A percentile compares a stretch with the other conserved stretches of the same genome.
These are phyloP conservation scores for Melanotaenia parkinsoni DNA, from an alignment of 2,797 vertebrate genomes.

Conservation along the genomic window DNA sequence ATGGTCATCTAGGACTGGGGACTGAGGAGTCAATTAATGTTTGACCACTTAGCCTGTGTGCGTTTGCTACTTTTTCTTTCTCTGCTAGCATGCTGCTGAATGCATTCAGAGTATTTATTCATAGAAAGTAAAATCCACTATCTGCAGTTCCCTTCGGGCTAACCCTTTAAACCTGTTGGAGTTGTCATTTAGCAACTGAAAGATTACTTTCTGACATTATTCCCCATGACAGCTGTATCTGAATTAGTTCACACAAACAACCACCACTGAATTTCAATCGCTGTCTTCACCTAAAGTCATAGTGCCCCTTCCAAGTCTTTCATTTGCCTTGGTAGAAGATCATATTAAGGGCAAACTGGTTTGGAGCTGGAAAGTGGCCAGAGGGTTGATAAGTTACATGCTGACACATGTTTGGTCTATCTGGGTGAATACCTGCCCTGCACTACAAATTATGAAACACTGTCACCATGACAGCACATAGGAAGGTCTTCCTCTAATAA, in stretches of 20 bases:
- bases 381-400: constrained; percentile 54
- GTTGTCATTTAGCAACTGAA: constrained; percentile 33
- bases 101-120: constrained; percentile 19
- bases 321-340: constrained; percentile 28
- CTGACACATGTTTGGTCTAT: constrained; percentile 64
- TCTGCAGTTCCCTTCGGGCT: not conserved
- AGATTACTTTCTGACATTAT: constrained; percentile 29
- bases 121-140: constrained; percentile 12
- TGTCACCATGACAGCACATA: constrained; percentile 50
- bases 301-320: constrained; percentile 34
- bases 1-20: constrained; percentile 1
- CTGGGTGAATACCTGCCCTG: constrained; percentile 56
- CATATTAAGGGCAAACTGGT: constrained; percentile 50
- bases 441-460: constrained; percentile 70
- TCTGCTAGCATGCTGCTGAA: constrained; percentile 7
- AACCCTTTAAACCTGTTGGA: constrained; percentile 21
- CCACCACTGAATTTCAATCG: constrained; percentile 14
- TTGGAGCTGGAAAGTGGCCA: constrained; percentile 54
- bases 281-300: constrained; percentile 33
- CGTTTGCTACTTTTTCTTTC: constrained; percentile 21
- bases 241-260: constrained; percentile 15
- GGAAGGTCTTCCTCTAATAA: constrained; percentile 66
- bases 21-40: constrained; percentile 28
- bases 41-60: constrained; percentile 6
- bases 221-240: constrained; percentile 21